phyloP scores from a whole-genome alignment of 2,797 vertebrate genomes.

The Sorex maritimensis region DNA sequence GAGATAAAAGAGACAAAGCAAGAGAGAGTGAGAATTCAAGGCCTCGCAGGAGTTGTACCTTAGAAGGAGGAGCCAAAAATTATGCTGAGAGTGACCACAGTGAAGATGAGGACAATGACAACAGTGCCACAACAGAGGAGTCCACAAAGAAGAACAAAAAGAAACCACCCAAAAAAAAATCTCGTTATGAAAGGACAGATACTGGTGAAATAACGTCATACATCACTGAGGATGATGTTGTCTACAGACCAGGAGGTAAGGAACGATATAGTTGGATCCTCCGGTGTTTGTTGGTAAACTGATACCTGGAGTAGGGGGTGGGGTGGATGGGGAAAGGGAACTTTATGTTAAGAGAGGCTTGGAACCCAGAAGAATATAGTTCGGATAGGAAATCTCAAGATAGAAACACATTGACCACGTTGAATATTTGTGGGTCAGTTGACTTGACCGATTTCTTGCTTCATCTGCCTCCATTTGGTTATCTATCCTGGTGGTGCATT shows the following conservation, averaged over 20 bases:
- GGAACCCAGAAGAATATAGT: not conserved
- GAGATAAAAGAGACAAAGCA: conserved; percentile 95
- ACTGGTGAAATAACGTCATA: conserved; percentile 99
- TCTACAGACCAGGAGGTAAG: conserved; percentile 98
- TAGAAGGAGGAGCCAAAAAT: conserved; percentile 98
- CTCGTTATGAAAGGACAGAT: conserved; percentile 97
- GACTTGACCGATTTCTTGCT: not conserved
- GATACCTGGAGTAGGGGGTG: no score
- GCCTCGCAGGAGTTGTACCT: conserved; percentile 97
- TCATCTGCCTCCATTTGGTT: not conserved
- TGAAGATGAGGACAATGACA: conserved; percentile 98
- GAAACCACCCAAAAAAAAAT: conserved; percentile 98
- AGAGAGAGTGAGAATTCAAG: conserved; percentile 96
- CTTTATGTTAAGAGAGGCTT: not conserved
- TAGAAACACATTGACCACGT: rapidly evolving
- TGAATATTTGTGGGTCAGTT: no score
- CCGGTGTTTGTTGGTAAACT: not conserved
- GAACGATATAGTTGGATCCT: rapidly evolving
- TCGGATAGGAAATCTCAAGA: not conserved
- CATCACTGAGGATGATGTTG: conserved; percentile 97
- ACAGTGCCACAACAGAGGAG: conserved; percentile 95
- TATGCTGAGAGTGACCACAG: conserved; percentile 99
- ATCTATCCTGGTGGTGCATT: not conserved
- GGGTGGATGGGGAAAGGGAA: no score
- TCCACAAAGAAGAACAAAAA: conserved; percentile 97